A percentile compares a stretch with the other conserved stretches of the same genome.
Evolutionary conservation across 1,140 invertebrate species (phyloP).

Genomic region (Homalodisca vitripennis): DNA sequence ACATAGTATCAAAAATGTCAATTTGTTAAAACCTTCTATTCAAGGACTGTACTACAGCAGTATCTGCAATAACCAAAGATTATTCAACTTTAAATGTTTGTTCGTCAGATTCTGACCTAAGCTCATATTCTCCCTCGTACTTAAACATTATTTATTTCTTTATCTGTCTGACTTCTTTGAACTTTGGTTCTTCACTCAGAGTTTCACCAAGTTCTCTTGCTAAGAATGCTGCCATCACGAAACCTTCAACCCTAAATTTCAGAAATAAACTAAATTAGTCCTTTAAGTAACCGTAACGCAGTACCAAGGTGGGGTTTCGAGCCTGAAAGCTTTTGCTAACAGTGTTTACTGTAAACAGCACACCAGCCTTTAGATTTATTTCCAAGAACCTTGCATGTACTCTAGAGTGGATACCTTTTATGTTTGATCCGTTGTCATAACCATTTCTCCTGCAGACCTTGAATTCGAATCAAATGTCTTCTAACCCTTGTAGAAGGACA

Average conservation of each 20-base stretch:
- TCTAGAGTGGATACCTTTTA: slow-evolving; percentile 39
- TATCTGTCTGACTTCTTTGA: slow-evolving; percentile 5
- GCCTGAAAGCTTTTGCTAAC: neutral
- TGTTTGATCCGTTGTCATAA: slow-evolving; percentile 46
- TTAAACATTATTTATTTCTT: slow-evolving; percentile 19
- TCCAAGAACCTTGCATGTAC: slow-evolving; percentile 37
- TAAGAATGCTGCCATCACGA: slow-evolving; percentile 28
- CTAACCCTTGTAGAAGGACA: neutral
- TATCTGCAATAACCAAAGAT: slow-evolving; percentile 27
- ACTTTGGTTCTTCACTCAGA: slow-evolving; percentile 3
- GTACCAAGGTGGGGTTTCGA: slow-evolving; percentile 10
- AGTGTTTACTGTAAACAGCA: neutral
- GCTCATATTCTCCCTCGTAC: slow-evolving; percentile 31
- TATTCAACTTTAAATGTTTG: slow-evolving; percentile 15
- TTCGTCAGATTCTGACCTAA: neutral
- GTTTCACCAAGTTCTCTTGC: slow-evolving; percentile 33
- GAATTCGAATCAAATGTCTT: neutral
- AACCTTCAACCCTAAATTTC: slow-evolving; percentile 28
- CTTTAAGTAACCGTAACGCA: slow-evolving; percentile 14
- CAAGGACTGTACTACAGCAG: slow-evolving; percentile 12
- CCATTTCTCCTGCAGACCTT: slow-evolving; percentile 43
- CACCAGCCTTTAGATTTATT: slow-evolving; percentile 35
- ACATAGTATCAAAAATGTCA: no score
- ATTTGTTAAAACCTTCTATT: neutral
- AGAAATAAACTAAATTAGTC: slow-evolving; percentile 31